Evolutionary conservation across 2,113 vertebrate genomes (phyloP).

Genomic region (Gracilinanus agilis): DNA sequence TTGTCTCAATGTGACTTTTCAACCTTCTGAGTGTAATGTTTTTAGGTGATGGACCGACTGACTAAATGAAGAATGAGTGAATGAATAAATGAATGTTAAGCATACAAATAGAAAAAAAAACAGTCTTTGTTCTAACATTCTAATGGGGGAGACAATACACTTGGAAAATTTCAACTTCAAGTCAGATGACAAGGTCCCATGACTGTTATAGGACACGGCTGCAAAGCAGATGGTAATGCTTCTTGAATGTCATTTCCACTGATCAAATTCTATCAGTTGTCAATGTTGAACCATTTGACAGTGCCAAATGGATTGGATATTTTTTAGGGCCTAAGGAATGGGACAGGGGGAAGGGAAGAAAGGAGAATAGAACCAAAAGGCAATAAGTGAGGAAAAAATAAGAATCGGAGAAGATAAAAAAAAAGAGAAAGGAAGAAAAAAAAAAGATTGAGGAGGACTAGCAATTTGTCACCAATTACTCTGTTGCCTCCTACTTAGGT

Average conservation of each 20-base stretch:
- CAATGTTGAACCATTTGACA: neutral
- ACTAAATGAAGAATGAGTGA: neutral
- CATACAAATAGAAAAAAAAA: neutral
- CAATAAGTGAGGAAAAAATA: constrained; percentile 25
- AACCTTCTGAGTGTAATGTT: neutral
- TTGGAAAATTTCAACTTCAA: neutral
- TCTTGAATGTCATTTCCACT: constrained; percentile 1
- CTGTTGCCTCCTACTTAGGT: neutral
- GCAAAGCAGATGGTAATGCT: neutral
- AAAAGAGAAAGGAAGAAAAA: constrained; percentile 35
- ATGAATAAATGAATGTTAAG: neutral
- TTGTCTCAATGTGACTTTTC: neutral
- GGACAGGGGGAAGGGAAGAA: neutral
- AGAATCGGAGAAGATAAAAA: neutral
- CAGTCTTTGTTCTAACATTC: neutral
- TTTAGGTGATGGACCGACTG: neutral
- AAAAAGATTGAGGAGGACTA: neutral
- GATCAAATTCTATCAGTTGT: neutral
- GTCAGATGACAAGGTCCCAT: neutral
- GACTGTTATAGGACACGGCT: neutral
- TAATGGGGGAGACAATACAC: neutral
- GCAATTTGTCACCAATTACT: neutral
- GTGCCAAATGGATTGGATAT: neutral
- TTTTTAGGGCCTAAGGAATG: constrained; percentile 9
- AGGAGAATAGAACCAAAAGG: neutral